Percentiles rank a stretch among this genome's conserved stretches.
These are phyloP conservation scores for Byasa hedistus DNA, from an alignment of 2,888 invertebrate genomes.

Conservation along the genomic window DNA sequence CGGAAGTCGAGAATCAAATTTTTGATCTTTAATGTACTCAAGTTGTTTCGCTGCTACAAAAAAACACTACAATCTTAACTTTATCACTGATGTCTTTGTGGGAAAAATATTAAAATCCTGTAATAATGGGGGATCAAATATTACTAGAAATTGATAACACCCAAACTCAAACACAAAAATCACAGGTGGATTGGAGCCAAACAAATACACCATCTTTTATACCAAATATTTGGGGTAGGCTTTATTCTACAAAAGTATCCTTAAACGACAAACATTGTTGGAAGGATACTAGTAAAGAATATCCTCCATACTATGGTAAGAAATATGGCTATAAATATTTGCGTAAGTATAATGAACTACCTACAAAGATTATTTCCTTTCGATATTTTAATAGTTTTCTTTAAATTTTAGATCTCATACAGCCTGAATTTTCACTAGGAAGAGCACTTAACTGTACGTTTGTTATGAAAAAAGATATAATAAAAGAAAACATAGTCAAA, in stretches of 20 bases:
- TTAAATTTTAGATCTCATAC: constrained; percentile 72
- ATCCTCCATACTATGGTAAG: constrained; percentile 67
- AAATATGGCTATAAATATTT: background rate
- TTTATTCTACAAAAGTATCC: constrained; percentile 67
- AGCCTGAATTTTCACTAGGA: constrained; percentile 77
- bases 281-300: constrained; percentile 44
- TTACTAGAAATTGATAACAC: constrained; percentile 54
- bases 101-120: background rate
- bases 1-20: constrained; percentile 8
- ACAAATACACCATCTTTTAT: constrained; percentile 60
- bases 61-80: background rate
- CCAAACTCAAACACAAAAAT: constrained; percentile 74
- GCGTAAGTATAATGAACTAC: constrained; percentile 5
- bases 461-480: constrained; percentile 63
- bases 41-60: constrained; percentile 12
- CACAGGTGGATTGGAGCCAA: constrained; percentile 73
- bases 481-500: constrained; percentile 66
- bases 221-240: constrained; percentile 76
- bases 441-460: constrained; percentile 73
- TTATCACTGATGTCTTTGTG: background rate
- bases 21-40: constrained; percentile 4
- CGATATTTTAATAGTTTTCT: background rate
- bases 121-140: constrained; percentile 58
- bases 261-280: constrained; percentile 57
- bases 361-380: constrained; percentile 12